These are phyloP conservation scores for Eclectus roratus DNA, from an alignment of 2,113 vertebrate species.

Conservation along the genomic window DNA sequence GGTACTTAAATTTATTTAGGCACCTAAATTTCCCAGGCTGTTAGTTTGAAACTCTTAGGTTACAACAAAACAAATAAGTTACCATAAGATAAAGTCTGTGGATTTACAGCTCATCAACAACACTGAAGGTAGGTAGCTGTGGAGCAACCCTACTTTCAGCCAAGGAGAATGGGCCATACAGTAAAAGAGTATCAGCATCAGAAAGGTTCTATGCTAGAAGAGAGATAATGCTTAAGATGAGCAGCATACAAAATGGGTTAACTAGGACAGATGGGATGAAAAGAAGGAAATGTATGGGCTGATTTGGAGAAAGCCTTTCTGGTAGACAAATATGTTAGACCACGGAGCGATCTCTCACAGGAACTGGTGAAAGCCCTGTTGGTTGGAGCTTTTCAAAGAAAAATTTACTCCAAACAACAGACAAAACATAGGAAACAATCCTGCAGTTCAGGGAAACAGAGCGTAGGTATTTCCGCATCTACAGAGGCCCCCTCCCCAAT, in stretches of 20 bases:
- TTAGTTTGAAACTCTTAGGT: conserved; percentile 1
- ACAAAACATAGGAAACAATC: background rate
- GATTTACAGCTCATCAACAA: background rate
- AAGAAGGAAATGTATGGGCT: background rate
- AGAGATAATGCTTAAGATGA: background rate
- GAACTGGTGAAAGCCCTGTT: background rate
- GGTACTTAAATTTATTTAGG: background rate
- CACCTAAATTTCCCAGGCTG: background rate
- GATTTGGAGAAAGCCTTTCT: background rate
- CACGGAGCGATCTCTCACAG: background rate
- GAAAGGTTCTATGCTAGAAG: background rate
- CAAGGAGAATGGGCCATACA: background rate
- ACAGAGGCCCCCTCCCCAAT: background rate
- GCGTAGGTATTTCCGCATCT: background rate
- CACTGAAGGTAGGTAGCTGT: background rate
- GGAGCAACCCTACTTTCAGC: background rate
- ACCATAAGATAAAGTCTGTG: background rate
- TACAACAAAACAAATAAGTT: background rate
- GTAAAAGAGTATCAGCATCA: background rate
- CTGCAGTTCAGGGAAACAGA: background rate
- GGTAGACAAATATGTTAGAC: background rate
- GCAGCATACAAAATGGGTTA: background rate
- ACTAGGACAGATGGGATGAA: background rate
- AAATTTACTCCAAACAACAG: background rate
- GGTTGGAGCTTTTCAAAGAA: background rate